Evolutionary conservation across 2,797 vertebrate species (phyloP).

Genomic region (Lepilemur ruficaudatus): DNA sequence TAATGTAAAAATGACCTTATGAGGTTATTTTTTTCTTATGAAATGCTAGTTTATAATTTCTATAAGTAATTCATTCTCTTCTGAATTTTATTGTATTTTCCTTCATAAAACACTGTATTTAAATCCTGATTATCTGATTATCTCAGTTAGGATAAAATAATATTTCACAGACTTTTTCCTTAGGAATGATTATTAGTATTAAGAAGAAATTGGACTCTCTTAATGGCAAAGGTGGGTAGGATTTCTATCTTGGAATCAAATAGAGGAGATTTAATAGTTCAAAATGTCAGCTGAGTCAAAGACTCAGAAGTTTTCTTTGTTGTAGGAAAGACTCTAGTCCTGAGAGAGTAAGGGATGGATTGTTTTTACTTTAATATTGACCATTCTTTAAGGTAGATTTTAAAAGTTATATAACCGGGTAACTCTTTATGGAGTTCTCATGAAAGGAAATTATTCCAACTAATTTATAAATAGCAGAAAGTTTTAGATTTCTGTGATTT

Average conservation of each 20-base stretch:
- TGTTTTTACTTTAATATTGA: background rate
- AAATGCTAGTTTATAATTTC: background rate
- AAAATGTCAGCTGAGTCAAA: background rate
- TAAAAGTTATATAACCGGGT: background rate
- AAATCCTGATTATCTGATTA: background rate
- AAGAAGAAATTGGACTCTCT: background rate
- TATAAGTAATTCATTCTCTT: background rate
- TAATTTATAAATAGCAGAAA: background rate
- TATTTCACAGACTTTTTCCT: background rate
- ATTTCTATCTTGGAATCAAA: background rate
- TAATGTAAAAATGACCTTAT: background rate
- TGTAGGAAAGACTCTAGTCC: background rate
- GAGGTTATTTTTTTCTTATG: constrained; percentile 11
- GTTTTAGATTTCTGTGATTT: background rate
- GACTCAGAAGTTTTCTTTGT: background rate
- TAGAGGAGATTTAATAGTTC: background rate
- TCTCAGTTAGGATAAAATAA: background rate
- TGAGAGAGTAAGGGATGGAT: background rate
- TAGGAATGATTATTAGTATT: background rate
- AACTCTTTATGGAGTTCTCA: background rate
- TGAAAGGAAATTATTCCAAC: background rate
- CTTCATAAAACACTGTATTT: background rate
- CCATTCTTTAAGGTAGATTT: background rate
- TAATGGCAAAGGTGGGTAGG: background rate
- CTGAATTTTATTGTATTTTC: constrained; percentile 16